phyloP scores from a whole-genome alignment of 2,888 invertebrate species.

The Mechanitis messenoides region DNA sequence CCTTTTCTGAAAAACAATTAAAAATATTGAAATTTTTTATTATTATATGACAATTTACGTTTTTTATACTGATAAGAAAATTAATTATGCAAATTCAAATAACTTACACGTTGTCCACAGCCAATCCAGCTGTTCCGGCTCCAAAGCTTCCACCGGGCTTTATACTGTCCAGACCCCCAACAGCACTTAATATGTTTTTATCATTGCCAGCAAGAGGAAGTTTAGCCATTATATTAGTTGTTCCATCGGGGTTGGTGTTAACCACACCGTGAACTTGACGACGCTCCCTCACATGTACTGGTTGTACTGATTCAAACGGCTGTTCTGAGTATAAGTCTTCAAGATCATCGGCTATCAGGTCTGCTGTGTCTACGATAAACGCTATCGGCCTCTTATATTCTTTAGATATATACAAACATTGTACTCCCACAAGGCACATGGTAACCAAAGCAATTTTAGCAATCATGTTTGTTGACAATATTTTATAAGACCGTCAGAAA shows the following conservation, averaged over 20 bases:
- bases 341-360: slow-evolving; percentile 12
- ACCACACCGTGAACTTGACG: slow-evolving; percentile 31
- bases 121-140: slow-evolving; percentile 37
- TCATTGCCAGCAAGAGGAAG: slow-evolving; percentile 31
- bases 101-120: slow-evolving; percentile 41
- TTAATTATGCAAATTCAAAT: slow-evolving; percentile 10
- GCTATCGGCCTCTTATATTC: slow-evolving; percentile 12
- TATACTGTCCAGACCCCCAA: slow-evolving; percentile 28
- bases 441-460: slow-evolving; percentile 14
- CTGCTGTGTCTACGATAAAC: no score
- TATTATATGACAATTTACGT: background rate
- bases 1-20: slow-evolving; percentile 33
- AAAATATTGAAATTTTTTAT: background rate
- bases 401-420: slow-evolving; percentile 16
- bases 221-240: slow-evolving; percentile 30
- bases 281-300: slow-evolving; percentile 26
- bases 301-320: slow-evolving; percentile 24
- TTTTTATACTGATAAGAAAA: background rate
- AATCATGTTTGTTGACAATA: slow-evolving; percentile 19
- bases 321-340: slow-evolving; percentile 24
- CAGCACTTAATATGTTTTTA: slow-evolving; percentile 32
- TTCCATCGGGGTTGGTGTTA: slow-evolving; percentile 35
- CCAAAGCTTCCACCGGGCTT: slow-evolving; percentile 31
- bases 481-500: background rate
- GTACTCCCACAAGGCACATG: slow-evolving; percentile 17